Evolutionary conservation across 2,797 vertebrate species (phyloP), one percentile per base, ranked within the genome.

Genomic region (Melanotaenia nigrans): DNA sequence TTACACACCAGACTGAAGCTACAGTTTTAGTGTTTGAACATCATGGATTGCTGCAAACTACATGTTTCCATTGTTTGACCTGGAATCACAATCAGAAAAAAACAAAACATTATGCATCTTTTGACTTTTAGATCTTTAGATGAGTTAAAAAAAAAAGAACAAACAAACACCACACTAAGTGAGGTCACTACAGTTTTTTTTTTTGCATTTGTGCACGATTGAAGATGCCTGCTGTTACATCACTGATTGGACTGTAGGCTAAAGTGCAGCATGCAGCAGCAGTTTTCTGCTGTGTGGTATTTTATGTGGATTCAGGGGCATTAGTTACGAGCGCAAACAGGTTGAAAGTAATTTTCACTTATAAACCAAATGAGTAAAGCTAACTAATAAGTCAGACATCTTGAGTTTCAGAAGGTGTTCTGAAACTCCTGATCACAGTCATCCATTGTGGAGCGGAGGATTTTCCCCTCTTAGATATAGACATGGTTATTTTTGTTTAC

Each of bases 401-500:
- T 45, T 45, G 42, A 49, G n/a, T 22, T 49, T 49, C 45, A 10
- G 20, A 49, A 49, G 8, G 59, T 69, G 60, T 55, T 28, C 66
- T 40, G 51, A 78, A 69, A 76, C 65, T 36, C 56, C n/a, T 20
- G 47, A 68, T 24, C 12, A 59, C 73, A 76, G 73, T 65, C 67
- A 66, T 49, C 63, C 64, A 80, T 77, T 72, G 74, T 84, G 79
- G 74, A 73, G 61, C 30, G 1, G 22, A 76, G 30, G 35, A 56
- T 9, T 25, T 22, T 25, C 11, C 33, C 58, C 60, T 30, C 51
- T 68, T 47, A 58, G 57, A 75, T 22, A 11, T 55, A 80, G 57
- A 72, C 20, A 12, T 35, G 16, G 61, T 75, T 78, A 45, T 81
- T 53, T 75, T 78, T 86, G 86, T 90, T 91, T 92, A 92, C 87